Evolutionary conservation across 2,888 invertebrate genomes (phyloP), one percentile per base, ranked within the genome.

Genomic region (Meteorus cinctellus): DNA sequence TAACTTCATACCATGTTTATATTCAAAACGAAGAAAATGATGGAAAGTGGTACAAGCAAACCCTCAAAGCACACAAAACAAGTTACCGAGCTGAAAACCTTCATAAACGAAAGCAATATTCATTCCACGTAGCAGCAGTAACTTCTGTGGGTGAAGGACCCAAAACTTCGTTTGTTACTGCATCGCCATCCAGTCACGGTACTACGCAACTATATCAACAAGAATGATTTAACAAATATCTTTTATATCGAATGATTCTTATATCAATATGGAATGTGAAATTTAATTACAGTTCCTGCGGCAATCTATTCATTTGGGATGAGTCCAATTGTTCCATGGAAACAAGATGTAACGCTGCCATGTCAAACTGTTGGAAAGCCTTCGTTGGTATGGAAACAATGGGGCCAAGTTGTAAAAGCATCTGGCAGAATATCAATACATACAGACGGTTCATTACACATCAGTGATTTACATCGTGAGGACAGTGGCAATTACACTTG

Each of bases 401-500:
- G 95, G 84, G 95, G 95, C 0, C 94, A 93, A 75, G 91, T 92
- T 14, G 91, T 96, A 81, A 95, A 96, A 86, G 93, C 94, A 89
- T 94, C 66, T 89, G 94, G 78, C 92, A 94, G 88, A 92, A 94
- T 79, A 92, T 95, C 76, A 91, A 93, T 74, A 90, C 91, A 83
- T 93, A 82, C 81, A 60, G 90, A 96, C 83, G 95, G 95, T 0
- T 95, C 95, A 1, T 90, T 96, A 31, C 92, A 94, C 69, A 94
- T 96, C 79, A 93, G 94, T 88, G 96, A 94, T 48, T 91, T 95
- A 4, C 95, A 96, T 87, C 94, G 94, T 81, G 93, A 93, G 29
- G 97, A 97, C 89, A 95, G 95, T 82, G 97, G 96, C 16, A 97
- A 97, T 90, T 98, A 97, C 89, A 96, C 96, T 0, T 98, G 97